Percentiles rank a stretch among this genome's conserved stretches.
Conservation (phyloP, 2,113 vertebrate species). For the Chauna torquata region DNA sequence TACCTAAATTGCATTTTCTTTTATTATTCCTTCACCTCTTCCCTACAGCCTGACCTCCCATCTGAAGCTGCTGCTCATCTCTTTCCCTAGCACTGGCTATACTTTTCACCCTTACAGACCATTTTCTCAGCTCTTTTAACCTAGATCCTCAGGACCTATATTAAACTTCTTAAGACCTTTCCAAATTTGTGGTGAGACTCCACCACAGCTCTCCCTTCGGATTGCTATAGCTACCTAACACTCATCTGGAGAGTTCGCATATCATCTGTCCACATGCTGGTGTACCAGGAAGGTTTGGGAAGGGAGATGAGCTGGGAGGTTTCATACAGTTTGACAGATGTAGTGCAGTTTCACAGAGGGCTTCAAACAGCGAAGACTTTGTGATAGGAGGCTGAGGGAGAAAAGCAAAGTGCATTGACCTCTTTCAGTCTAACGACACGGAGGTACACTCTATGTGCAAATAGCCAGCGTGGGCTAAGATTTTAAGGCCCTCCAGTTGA, state of each 20-base stretch:
- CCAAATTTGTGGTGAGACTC: not conserved
- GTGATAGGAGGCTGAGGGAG: not conserved
- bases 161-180: not conserved
- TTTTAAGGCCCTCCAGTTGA: slow-evolving; percentile 38
- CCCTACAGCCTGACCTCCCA: not conserved
- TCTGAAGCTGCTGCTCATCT: not conserved
- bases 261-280: not conserved
- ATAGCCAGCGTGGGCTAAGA: not conserved
- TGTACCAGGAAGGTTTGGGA: not conserved
- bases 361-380: not conserved
- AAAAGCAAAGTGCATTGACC: not conserved
- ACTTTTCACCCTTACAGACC: not conserved
- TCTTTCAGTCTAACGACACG: not conserved
- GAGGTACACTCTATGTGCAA: not conserved
- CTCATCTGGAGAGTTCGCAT: not conserved
- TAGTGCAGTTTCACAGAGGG: not conserved
- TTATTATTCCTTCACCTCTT: not conserved
- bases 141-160: not conserved
- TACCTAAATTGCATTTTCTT: not conserved
- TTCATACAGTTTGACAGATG: rapidly evolving
- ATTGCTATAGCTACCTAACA: not conserved
- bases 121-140: not conserved
- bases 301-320: not conserved
- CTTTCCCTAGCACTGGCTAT: not conserved
- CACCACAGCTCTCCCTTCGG: not conserved